A percentile compares a stretch with the other conserved stretches of the same genome.
These are phyloP conservation scores for Pseudomyrmex flavicornis DNA, from an alignment of 1,140 invertebrate species.

Conservation along the genomic window DNA sequence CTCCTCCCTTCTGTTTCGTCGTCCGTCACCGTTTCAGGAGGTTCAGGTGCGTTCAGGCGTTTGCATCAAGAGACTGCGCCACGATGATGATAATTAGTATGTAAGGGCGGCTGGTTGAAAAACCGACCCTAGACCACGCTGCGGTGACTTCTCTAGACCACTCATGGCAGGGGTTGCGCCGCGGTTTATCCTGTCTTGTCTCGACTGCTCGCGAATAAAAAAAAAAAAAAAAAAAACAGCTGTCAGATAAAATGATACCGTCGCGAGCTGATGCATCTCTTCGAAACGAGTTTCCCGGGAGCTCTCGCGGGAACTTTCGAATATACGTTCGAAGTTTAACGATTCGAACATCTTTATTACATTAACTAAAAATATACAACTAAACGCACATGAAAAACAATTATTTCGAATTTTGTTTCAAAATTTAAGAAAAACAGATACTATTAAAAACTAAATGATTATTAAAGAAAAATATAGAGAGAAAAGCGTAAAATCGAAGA, in stretches of 20 bases:
- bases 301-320: not conserved
- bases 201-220: constrained; percentile 21
- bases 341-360: no score
- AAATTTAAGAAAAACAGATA: not conserved
- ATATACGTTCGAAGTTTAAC: no score
- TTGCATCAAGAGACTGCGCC: constrained; percentile 80
- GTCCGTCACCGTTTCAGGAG: constrained; percentile 2
- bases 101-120: constrained; percentile 78
- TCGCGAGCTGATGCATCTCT: no score
- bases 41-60: constrained; percentile 79
- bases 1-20: constrained; percentile 17
- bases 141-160: constrained; percentile 82
- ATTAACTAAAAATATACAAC: no score
- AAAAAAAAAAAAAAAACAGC: constrained; percentile 15
- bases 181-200: constrained; percentile 62
- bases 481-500: constrained; percentile 40
- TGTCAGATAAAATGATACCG: not conserved
- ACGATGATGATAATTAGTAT: constrained; percentile 85
- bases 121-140: constrained; percentile 79
- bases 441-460: not conserved
- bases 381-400: no score
- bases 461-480: not conserved
- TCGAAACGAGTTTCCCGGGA: not conserved
- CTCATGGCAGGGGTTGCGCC: constrained; percentile 69
- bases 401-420: no score